Conservation (phyloP, 2,113 vertebrate genomes). For the Thryonomys swinderianus region DNA sequence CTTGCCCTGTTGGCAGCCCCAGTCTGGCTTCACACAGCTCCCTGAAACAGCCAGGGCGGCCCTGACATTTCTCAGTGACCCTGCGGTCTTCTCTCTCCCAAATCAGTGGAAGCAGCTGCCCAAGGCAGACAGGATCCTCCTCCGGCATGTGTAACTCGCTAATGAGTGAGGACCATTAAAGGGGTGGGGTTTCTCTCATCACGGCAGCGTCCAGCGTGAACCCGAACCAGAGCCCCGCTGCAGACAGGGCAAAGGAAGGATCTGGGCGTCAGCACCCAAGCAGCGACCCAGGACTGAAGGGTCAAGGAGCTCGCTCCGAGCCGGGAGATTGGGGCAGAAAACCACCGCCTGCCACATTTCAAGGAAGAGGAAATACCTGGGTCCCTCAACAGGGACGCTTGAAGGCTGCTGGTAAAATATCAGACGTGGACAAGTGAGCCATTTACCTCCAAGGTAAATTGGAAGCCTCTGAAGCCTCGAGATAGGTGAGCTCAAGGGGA, state of each 20-base stretch:
- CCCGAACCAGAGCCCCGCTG: no score
- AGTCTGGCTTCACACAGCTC: not conserved
- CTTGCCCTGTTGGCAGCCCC: fast-evolving
- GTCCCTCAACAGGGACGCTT: not conserved
- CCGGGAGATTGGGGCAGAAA: not conserved
- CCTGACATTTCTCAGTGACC: no score
- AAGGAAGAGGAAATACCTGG: not conserved
- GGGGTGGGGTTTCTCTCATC: not conserved
- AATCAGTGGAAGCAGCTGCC: not conserved
- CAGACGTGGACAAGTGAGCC: not conserved
- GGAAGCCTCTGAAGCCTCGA: not conserved
- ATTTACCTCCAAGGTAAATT: no score
- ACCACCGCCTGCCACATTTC: not conserved
- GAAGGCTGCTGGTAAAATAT: no score
- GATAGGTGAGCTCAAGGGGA: not conserved
- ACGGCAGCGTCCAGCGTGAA: not conserved
- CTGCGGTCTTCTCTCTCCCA: not conserved
- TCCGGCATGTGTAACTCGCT: no score
- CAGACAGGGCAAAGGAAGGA: no score
- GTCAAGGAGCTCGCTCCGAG: fast-evolving
- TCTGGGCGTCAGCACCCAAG: no score
- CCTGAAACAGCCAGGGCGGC: fast-evolving
- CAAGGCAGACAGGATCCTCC: not conserved
- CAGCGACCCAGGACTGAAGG: fast-evolving
- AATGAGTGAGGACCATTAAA: not conserved